Evolutionary conservation across 2,888 invertebrate genomes (phyloP).

Genomic region (Leptura quadrifasciata): DNA sequence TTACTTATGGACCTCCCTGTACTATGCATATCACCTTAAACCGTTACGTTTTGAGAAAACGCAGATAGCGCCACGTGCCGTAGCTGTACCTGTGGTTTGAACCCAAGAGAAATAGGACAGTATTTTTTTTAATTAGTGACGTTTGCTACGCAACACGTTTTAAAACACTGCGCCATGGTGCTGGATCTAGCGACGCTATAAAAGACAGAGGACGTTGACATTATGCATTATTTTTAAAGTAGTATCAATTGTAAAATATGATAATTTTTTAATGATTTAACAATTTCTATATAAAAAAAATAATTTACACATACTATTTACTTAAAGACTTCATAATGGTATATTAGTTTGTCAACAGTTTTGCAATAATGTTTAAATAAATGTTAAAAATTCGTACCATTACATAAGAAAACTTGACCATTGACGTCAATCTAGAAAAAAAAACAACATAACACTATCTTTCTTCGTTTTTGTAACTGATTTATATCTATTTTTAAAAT

Average conservation of each 20-base stretch:
- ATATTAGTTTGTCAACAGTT: neutral
- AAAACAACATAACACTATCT: constrained; percentile 10
- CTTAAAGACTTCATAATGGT: neutral
- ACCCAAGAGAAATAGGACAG: too few species aligned
- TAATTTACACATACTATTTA: neutral
- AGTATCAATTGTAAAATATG: neutral
- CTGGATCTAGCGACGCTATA: too few species aligned
- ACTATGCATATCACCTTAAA: too few species aligned
- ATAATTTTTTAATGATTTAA: neutral
- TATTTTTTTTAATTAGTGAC: too few species aligned
- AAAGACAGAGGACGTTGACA: neutral
- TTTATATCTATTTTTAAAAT: constrained; percentile 22
- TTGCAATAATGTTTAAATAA: neutral
- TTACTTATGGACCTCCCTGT: too few species aligned
- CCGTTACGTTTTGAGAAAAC: too few species aligned
- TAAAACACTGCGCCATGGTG: too few species aligned
- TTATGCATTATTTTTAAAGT: neutral
- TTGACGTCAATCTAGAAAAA: constrained; percentile 23
- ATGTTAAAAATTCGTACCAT: neutral
- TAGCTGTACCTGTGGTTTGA: too few species aligned
- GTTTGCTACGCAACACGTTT: too few species aligned
- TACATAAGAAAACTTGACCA: constrained; percentile 14
- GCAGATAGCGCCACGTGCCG: too few species aligned
- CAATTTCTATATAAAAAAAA: neutral
- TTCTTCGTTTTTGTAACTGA: neutral